phyloP scores from a whole-genome alignment of 2,888 invertebrate genomes.

The Strigamia maritima region DNA sequence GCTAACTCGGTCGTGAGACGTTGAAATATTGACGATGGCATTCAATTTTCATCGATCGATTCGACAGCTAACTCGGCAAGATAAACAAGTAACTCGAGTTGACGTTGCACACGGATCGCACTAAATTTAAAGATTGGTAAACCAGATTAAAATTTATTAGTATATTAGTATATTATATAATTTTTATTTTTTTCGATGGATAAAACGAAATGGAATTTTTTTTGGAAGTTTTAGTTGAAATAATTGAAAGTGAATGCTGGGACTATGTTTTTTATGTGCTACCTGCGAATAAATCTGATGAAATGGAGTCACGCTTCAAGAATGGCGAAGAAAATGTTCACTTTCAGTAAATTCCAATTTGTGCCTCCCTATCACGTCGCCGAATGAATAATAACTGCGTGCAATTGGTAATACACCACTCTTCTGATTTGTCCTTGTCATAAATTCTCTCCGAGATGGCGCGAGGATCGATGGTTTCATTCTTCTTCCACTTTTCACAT shows the following conservation, averaged over 20 bases:
- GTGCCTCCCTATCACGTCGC: neutral
- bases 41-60: slow-evolving; percentile 4
- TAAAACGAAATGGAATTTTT: neutral
- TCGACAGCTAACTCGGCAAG: neutral
- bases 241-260: neutral
- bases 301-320: neutral
- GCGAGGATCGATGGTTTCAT: neutral
- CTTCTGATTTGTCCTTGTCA: neutral
- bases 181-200: neutral
- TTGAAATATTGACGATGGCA: neutral
- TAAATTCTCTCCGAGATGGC: neutral
- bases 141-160: neutral
- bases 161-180: no score
- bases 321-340: neutral
- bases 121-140: neutral
- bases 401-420: slow-evolving; percentile 4
- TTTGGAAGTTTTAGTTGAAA: neutral
- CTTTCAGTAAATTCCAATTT: slow-evolving; percentile 4
- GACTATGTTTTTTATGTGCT: neutral
- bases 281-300: neutral
- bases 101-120: neutral
- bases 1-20: neutral
- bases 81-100: slow-evolving; percentile 1
- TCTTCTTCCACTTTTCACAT: neutral
- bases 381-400: neutral